Percentiles rank a stretch among this genome's conserved stretches.
Conservation (phyloP, 2,113 vertebrate genomes). For the Phaethon lepturus region DNA sequence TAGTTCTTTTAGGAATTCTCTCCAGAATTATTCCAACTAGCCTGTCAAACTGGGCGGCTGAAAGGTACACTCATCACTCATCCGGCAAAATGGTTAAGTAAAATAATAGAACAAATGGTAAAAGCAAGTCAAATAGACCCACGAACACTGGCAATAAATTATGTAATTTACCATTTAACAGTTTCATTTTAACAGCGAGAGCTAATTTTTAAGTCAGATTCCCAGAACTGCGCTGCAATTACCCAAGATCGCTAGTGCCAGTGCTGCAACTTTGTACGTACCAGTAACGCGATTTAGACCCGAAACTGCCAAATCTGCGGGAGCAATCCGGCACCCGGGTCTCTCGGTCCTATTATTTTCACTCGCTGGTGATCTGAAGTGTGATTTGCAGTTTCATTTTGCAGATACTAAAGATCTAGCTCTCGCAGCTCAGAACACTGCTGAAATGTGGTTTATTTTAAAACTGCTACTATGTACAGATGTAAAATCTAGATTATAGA, state of each 20-base stretch:
- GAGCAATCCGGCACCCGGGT: slow-evolving; percentile 3
- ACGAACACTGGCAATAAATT: not conserved
- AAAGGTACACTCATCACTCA: slow-evolving; percentile 29
- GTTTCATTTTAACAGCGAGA: not conserved
- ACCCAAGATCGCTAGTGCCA: not conserved
- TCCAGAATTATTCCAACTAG: not conserved
- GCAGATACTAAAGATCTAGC: not conserved
- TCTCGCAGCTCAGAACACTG: not conserved
- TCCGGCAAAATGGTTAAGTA: slow-evolving; percentile 8
- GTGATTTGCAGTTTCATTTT: slow-evolving; percentile 37
- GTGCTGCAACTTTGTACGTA: not conserved
- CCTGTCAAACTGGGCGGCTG: not conserved
- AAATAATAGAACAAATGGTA: slow-evolving; percentile 38
- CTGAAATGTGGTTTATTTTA: slow-evolving; percentile 31
- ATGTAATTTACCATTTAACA: slow-evolving; percentile 38
- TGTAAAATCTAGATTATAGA: slow-evolving; percentile 29
- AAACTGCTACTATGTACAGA: not conserved
- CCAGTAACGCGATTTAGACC: not conserved
- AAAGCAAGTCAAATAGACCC: slow-evolving; percentile 45
- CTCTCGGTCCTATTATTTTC: slow-evolving; percentile 33
- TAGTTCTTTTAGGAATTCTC: not conserved
- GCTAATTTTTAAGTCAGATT: slow-evolving; percentile 27
- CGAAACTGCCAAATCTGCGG: not conserved
- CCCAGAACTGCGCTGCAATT: slow-evolving; percentile 36
- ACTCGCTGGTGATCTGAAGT: not conserved